Conservation (phyloP, 1,140 invertebrate species). For the Trichogramma pretiosum region DNA sequence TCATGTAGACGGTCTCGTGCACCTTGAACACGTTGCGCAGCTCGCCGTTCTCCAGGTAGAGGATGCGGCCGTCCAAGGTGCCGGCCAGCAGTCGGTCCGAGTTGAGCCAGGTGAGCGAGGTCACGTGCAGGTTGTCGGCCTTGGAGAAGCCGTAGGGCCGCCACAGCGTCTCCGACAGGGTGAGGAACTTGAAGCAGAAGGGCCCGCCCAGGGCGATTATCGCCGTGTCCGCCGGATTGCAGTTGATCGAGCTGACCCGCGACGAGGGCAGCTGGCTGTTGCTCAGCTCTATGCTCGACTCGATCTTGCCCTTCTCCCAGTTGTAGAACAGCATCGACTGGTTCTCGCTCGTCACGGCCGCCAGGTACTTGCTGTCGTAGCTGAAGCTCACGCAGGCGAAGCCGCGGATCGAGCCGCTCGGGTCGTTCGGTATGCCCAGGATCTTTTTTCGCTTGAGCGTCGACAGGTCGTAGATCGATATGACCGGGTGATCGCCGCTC, state of each 20-base stretch:
- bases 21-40: slow-evolving; percentile 56
- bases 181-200: slow-evolving; percentile 66
- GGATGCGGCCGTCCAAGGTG: slow-evolving; percentile 60
- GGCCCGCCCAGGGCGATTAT: slow-evolving; percentile 66
- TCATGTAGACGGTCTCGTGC: slow-evolving; percentile 46
- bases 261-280: slow-evolving; percentile 52
- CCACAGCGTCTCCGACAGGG: slow-evolving; percentile 70
- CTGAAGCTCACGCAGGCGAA: slow-evolving; percentile 70
- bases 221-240: slow-evolving; percentile 69
- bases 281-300: slow-evolving; percentile 62
- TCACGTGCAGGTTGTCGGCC: slow-evolving; percentile 64
- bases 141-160: slow-evolving; percentile 75
- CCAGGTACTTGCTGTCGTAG: slow-evolving; percentile 67
- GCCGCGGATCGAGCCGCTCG: slow-evolving; percentile 40
- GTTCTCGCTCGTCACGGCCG: slow-evolving; percentile 69
- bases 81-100: slow-evolving; percentile 68
- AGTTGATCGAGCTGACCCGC: slow-evolving; percentile 47
- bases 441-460: slow-evolving; percentile 54
- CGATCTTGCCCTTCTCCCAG: slow-evolving; percentile 76
- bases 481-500: slow-evolving; percentile 47
- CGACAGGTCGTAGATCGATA: slow-evolving; percentile 57
- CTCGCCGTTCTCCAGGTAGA: slow-evolving; percentile 73
- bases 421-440: slow-evolving; percentile 50
- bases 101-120: slow-evolving; percentile 62
- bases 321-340: slow-evolving; percentile 73